Conservation (phyloP, 1,140 invertebrate species). For the Diabrotica undecimpunctata region DNA sequence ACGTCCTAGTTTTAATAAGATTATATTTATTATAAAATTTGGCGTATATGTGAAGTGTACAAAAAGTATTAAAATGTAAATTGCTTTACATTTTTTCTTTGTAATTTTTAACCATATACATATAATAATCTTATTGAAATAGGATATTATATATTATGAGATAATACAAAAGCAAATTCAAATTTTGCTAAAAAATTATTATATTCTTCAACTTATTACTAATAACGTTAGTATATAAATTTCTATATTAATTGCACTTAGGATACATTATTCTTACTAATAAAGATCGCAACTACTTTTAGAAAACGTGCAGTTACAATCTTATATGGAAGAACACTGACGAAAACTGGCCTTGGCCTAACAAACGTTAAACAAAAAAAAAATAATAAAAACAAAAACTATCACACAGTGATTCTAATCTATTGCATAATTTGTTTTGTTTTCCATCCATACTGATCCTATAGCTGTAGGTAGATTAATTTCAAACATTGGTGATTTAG, state of each 20-base stretch:
- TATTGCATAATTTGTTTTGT: slow-evolving; percentile 20
- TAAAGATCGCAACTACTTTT: slow-evolving; percentile 28
- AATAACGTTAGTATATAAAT: slow-evolving; percentile 38
- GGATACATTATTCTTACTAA: slow-evolving; percentile 28
- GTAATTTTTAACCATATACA: not conserved
- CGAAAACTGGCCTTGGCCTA: slow-evolving; percentile 42
- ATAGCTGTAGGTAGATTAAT: not conserved
- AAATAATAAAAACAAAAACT: slow-evolving; percentile 35
- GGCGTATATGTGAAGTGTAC: slow-evolving; percentile 7
- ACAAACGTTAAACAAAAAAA: slow-evolving; percentile 41
- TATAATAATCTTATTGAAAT: not conserved
- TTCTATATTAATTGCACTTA: slow-evolving; percentile 45
- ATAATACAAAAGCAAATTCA: slow-evolving; percentile 28
- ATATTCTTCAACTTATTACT: slow-evolving; percentile 25
- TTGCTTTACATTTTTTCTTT: slow-evolving; percentile 6
- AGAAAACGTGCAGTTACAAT: slow-evolving; percentile 26
- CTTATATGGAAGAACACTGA: slow-evolving; percentile 43
- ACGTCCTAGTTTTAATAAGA: slow-evolving; percentile 5
- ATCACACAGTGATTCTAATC: slow-evolving; percentile 38
- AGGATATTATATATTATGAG: slow-evolving; percentile 1
- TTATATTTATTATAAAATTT: slow-evolving; percentile 17
- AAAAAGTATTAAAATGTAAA: not conserved
- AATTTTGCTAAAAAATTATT: slow-evolving; percentile 27
- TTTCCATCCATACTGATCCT: not conserved
- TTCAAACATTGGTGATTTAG: no score